Base-by-base conservation (phyloP, 2,888 invertebrate species). In the Metacarcinus magister region DNA sequence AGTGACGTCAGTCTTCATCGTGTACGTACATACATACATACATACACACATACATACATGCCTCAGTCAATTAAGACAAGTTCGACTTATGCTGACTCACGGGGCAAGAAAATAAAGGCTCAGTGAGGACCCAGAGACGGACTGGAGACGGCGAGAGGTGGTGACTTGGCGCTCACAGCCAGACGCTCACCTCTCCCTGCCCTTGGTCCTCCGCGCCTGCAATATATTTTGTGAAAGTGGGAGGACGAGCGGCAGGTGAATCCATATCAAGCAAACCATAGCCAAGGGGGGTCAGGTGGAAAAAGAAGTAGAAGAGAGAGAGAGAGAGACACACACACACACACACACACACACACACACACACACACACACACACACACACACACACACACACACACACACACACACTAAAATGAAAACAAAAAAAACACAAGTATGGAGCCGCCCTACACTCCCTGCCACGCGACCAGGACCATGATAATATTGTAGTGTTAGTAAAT, bases 11-110 rank as follows among this genome's bases (percentile, higher is more conserved):
- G n/a, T 7, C n/a, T 67, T n/a, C 67, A n/a, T 3, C 67, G 67
- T 19, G 67, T n/a, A 67, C 67, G n/a, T 67, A 67, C 67, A n/a
- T 67, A n/a, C 67, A 67, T n/a, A 67, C 67, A n/a, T 67, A n/a
- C 67, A 39, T 39, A 39, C 2, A 39, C 39, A 39, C 39, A 39
- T 39, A n/a, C n/a, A 67, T 67, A 67, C 67, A n/a, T 67, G 67
- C 67, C 67, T 67, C 67, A 67, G 67, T 67, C 67, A 67, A 67
- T 67, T 67, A 67, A 67, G 67, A 67, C 67, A n/a, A 67, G 67
- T 67, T 23, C n/a, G 4, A 67, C 67, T 19, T 67, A 23, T 67
- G 67, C 67, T 67, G 67, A 67, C n/a, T 67, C 67, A 67, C 67
- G 23, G 23, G n/a, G 67, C 67, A 67, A 67, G 67, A 67, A 67